Percentiles rank a stretch among this genome's conserved stretches.
Conservation (phyloP, 2,888 invertebrate genomes). For the Eurois occulta region DNA sequence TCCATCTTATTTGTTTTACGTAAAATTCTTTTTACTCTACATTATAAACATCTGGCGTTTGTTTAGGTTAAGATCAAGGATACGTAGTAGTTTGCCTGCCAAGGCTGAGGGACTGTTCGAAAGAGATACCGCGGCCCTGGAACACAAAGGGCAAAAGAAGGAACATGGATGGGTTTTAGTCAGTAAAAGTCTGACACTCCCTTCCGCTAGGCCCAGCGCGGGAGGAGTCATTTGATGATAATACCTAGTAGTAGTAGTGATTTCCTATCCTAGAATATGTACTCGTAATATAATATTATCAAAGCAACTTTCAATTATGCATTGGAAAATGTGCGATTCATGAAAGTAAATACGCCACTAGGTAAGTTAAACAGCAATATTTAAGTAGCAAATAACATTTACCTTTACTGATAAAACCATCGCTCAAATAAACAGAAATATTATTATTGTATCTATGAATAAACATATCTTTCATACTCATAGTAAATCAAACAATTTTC, state of each 20-base stretch:
- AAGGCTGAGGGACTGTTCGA: no score
- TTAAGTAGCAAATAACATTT: constrained; percentile 10
- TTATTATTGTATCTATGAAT: constrained; percentile 37
- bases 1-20: constrained; percentile 8
- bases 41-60: neutral
- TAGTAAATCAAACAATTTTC: neutral
- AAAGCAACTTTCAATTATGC: neutral
- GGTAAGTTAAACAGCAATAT: neutral
- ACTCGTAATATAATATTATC: neutral
- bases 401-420: constrained; percentile 38
- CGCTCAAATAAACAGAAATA: constrained; percentile 23
- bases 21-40: neutral
- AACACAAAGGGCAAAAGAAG: no score
- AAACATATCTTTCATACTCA: constrained; percentile 26
- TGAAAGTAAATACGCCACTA: constrained; percentile 9
- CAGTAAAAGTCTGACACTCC: no score
- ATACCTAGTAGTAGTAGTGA: no score
- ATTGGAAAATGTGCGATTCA: neutral
- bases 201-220: no score
- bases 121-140: no score
- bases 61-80: neutral
- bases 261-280: neutral
- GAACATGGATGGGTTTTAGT: no score
- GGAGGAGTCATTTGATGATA: no score
- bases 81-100: no score